Evolutionary conservation across 2,113 vertebrate species (phyloP).

Genomic region (Ptilorrhoa leucosticta): DNA sequence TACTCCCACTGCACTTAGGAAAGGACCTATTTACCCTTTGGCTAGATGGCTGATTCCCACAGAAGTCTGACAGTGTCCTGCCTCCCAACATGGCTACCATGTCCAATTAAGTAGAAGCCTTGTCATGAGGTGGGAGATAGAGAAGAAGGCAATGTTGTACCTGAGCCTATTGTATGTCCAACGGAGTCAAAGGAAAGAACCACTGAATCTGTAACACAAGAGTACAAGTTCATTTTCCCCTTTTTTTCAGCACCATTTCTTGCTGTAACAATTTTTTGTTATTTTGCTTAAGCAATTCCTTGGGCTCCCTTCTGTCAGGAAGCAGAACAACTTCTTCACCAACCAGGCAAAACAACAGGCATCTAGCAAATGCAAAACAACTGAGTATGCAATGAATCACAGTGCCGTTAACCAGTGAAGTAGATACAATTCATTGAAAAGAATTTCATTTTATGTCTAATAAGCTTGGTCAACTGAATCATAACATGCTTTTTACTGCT

Average conservation of each 20-base stretch:
- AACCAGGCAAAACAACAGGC: background rate
- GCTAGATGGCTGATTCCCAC: background rate
- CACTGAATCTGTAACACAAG: constrained; percentile 96
- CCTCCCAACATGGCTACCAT: constrained; percentile 68
- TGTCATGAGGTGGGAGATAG: constrained; percentile 43
- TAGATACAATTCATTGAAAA: background rate
- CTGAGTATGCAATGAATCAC: background rate
- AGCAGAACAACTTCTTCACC: background rate
- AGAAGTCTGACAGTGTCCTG: background rate
- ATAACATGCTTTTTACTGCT: background rate
- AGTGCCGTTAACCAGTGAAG: background rate
- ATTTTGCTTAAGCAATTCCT: background rate
- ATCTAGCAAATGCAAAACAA: background rate
- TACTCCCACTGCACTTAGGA: background rate
- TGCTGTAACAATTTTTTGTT: background rate
- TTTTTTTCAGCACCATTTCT: constrained; percentile 15
- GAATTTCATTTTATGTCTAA: background rate
- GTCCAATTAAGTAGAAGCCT: constrained; percentile 39
- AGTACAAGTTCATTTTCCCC: constrained; percentile 82
- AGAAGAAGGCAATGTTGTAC: constrained; percentile 79
- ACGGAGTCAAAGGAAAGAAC: constrained; percentile 85
- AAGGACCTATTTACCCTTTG: background rate
- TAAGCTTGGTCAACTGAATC: background rate
- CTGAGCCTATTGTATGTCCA: constrained; percentile 93
- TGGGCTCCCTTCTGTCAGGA: background rate